Percentiles rank a stretch among this genome's conserved stretches.
These are phyloP conservation scores for Shinisaurus crocodilurus DNA, from an alignment of 2,113 vertebrate genomes.

Conservation along the genomic window DNA sequence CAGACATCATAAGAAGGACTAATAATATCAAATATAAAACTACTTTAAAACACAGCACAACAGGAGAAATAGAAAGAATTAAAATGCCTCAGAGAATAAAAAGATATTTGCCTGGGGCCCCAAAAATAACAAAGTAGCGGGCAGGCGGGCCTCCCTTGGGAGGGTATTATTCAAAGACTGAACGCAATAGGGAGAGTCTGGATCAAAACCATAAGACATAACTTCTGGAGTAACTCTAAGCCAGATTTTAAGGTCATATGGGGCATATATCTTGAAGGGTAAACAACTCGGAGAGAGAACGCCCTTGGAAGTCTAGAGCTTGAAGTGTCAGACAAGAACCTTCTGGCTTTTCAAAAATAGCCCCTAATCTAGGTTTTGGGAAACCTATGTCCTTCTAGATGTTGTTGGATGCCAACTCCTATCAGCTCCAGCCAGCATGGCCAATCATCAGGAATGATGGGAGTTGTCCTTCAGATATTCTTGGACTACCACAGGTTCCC, in stretches of 20 bases:
- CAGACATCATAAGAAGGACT: no score
- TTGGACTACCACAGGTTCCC: background rate
- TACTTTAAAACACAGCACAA: no score
- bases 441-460: background rate
- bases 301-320: constrained; percentile 31
- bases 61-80: no score
- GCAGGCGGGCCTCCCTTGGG: no score
- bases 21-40: no score
- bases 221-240: background rate
- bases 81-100: no score
- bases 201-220: background rate
- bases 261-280: constrained; percentile 28
- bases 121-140: no score
- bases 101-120: no score
- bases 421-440: background rate
- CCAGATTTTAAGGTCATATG: background rate
- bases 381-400: no score
- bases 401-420: background rate
- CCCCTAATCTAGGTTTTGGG: background rate
- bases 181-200: no score
- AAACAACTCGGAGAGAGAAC: constrained; percentile 12
- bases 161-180: no score
- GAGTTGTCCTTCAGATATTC: background rate
- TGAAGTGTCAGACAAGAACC: constrained; percentile 32
- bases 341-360: background rate